Percentiles rank a stretch among this genome's conserved stretches.
phyloP scores from a whole-genome alignment of 2,888 invertebrate genomes.

The Stictocephala bisonia region DNA sequence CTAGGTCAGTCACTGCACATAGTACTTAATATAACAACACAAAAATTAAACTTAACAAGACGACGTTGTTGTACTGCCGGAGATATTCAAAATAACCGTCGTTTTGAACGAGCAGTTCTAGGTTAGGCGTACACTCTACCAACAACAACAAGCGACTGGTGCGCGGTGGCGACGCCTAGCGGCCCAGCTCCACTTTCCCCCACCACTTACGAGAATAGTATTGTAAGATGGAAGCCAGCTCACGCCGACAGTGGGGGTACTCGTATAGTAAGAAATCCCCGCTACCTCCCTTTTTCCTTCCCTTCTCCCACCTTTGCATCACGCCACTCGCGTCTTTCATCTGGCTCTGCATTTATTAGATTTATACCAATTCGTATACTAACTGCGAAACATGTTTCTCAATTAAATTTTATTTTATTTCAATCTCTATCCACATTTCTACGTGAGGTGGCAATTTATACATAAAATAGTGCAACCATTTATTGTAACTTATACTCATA shows the following conservation, averaged over 20 bases:
- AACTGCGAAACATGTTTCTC: no score
- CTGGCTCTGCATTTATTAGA: no score
- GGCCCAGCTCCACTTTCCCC: conserved; percentile 12
- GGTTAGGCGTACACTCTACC: neutral
- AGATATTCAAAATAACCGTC: conserved; percentile 44
- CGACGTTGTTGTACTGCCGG: neutral
- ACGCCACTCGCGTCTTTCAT: no score
- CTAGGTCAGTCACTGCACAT: neutral
- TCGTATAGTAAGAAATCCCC: conserved; percentile 35
- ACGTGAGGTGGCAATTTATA: no score
- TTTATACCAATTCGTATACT: no score
- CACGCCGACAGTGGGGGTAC: conserved; percentile 38
- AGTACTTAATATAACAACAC: neutral
- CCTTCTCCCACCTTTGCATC: neutral
- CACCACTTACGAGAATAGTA: neutral
- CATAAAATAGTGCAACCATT: no score
- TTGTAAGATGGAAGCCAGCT: conserved; percentile 21
- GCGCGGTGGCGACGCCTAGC: conserved; percentile 11
- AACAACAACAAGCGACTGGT: conserved; percentile 15
- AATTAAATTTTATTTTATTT: no score
- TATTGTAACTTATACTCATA: no score
- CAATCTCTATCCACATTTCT: no score
- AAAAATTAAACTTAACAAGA: neutral
- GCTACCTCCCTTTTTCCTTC: neutral
- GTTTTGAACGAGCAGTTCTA: conserved; percentile 37